Base-by-base conservation (phyloP, 1,140 invertebrate genomes). In the Anadara kagoshimensis region DNA sequence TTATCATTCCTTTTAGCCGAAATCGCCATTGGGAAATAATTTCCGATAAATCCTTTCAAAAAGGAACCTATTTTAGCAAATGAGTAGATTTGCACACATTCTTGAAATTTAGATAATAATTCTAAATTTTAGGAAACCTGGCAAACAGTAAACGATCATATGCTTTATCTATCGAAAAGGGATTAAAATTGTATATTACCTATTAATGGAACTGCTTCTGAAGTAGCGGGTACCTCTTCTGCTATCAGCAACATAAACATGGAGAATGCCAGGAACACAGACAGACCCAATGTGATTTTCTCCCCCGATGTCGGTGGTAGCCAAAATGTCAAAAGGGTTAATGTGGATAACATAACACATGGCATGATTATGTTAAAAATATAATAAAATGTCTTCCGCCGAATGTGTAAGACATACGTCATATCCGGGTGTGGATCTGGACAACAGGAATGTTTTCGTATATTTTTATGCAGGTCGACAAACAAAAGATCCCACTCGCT, bases 361-460 rank as follows among this genome's bases (percentile, higher is more conserved):
- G 88, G 93, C 82, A 99, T 97, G 89, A 99, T 99, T 84, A 99
- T 93, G 93, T 99, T 99, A 93, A 99, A 99, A 91, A 99, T 98
- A 93, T 99, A 99, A 92, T 99, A 99, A 80, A 99, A 93, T 67
- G 98, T 99, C 88, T 98, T 94, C 87, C 98, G 93, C 85, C 97
- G 93, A 90, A 99, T 98, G 89, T 97, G 95, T 85, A 99, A 96
- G 84, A 94, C 94, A 91, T 98, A 99, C 80, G 97, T 98, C 82
- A 99, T 95, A 91, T 99, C 97, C 85, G 98, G 95, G 90, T 98
- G 98, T 72, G 96, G 95, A 51, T 89, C 90, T 0, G 84, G 83
- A 70, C 88, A 89, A 64, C 87, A 89, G 12, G 78, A 73, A 51
- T 83, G 73, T 14, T 63, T 73, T 14, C 80, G 47, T n/a, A 79